Conservation (phyloP, 2,113 vertebrate species). For the Athene cunicularia region DNA sequence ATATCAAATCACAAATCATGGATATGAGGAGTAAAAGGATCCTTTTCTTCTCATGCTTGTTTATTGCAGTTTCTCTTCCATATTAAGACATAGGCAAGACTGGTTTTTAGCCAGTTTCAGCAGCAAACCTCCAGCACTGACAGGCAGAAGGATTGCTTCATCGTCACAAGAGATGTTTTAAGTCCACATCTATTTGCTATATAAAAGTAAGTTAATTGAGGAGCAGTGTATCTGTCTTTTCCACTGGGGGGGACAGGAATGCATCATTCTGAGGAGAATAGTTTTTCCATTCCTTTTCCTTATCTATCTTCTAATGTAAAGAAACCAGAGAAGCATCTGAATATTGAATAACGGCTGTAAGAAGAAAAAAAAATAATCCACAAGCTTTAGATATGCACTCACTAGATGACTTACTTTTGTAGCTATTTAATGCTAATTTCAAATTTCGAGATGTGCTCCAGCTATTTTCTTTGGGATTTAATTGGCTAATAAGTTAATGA, state of each 20-base stretch:
- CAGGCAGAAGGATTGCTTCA: not conserved
- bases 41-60: not conserved
- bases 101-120: not conserved
- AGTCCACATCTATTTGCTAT: not conserved
- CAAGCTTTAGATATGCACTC: not conserved
- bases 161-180: not conserved
- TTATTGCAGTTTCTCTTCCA: not conserved
- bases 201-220: not conserved
- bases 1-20: not conserved
- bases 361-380: not conserved
- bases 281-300: not conserved
- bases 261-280: not conserved
- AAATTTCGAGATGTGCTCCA: not conserved
- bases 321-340: not conserved
- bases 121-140: not conserved
- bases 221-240: not conserved
- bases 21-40: not conserved
- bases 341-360: not conserved
- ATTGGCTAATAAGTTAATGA: not conserved
- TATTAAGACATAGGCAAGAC: not conserved
- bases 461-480: not conserved
- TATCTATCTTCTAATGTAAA: not conserved
- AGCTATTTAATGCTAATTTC: not conserved
- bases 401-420: not conserved
- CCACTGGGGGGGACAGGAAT: not conserved